Conservation (phyloP, 2,113 vertebrate genomes). For the Cairina moschata region DNA sequence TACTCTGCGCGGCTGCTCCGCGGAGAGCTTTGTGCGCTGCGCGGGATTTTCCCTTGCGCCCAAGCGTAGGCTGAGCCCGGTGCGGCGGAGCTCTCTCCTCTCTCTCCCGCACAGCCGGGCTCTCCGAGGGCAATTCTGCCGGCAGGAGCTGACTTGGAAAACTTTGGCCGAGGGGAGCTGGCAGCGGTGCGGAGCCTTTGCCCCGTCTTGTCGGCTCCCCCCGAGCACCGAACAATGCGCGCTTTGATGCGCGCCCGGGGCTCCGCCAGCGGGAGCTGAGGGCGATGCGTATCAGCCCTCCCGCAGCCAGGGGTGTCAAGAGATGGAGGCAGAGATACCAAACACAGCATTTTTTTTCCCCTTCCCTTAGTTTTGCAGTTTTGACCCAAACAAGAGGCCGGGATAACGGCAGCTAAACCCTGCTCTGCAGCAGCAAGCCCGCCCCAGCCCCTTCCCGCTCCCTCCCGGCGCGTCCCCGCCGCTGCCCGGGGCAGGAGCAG, state of each 20-base stretch:
- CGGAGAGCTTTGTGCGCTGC: not conserved
- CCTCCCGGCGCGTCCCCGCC: not conserved
- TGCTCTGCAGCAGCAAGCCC: too few relatives aligned
- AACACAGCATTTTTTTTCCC: not conserved
- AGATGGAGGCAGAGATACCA: not conserved
- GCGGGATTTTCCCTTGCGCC: not conserved
- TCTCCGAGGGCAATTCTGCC: not conserved
- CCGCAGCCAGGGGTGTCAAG: constrained; percentile 45
- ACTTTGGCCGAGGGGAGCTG: constrained; percentile 37
- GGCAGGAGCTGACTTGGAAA: constrained; percentile 25
- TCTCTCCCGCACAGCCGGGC: not conserved
- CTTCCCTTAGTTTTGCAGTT: not conserved
- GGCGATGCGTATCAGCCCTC: constrained; percentile 53
- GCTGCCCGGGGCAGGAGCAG: not conserved
- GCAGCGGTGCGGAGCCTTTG: constrained; percentile 56
- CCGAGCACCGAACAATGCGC: constrained; percentile 67
- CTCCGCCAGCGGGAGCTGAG: constrained; percentile 67
- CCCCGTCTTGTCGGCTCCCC: constrained; percentile 33
- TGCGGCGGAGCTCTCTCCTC: not conserved
- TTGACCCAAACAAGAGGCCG: not conserved
- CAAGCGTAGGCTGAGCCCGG: not conserved
- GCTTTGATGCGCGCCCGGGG: constrained; percentile 73
- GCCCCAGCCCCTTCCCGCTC: not conserved
- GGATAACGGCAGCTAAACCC: not conserved
- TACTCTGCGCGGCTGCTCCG: not conserved